Conservation (phyloP, 2,113 vertebrate species). For the Danio rerio region DNA sequence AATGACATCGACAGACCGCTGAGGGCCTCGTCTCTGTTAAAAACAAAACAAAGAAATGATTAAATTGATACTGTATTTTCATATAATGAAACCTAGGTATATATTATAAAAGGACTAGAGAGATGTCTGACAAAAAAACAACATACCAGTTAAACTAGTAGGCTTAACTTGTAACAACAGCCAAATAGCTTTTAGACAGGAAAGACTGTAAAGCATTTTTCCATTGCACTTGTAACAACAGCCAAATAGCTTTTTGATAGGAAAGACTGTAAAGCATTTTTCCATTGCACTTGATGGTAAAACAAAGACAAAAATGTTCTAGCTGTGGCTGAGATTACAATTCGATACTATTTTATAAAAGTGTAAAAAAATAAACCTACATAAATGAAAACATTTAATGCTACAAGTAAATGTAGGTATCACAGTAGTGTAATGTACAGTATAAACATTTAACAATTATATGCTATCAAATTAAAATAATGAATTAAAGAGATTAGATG, state of each 20-base stretch:
- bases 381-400: too few relatives aligned
- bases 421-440: too few relatives aligned
- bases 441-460: too few relatives aligned
- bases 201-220: too few relatives aligned
- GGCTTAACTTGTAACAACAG: neutral
- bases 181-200: neutral
- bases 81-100: neutral
- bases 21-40: constrained; percentile 90
- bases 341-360: neutral
- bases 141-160: neutral
- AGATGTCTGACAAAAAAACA: neutral
- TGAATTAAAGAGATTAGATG: too few relatives aligned
- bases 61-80: neutral
- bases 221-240: neutral
- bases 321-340: neutral
- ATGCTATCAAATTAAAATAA: too few relatives aligned
- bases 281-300: too few relatives aligned
- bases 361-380: too few relatives aligned
- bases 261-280: too few relatives aligned
- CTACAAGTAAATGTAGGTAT: too few relatives aligned
- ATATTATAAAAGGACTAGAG: neutral
- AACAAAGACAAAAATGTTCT: neutral
- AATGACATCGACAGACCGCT: constrained; percentile 96
- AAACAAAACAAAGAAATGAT: constrained; percentile 15
- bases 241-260: neutral